Conservation (phyloP, 2,888 invertebrate species). For the Sicus ferrugineus region DNA sequence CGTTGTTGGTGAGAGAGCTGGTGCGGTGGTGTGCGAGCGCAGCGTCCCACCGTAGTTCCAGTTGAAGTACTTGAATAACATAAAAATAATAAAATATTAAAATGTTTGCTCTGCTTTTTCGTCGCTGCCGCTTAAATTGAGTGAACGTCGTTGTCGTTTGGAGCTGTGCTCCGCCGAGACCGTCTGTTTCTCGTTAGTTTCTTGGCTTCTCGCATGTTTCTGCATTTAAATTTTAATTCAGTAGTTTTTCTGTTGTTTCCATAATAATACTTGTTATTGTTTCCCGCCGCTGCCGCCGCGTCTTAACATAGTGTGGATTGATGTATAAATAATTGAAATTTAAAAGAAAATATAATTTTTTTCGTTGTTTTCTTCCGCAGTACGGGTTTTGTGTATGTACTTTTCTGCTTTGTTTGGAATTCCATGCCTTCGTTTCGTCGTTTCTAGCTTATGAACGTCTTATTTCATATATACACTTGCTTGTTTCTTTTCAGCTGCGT, state of each 20-base stretch:
- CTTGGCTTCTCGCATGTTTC: slow-evolving; percentile 21
- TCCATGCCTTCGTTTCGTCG: slow-evolving; percentile 29
- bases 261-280: slow-evolving; percentile 29
- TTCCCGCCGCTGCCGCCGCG: slow-evolving; percentile 10
- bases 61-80: slow-evolving; percentile 33
- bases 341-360: slow-evolving; percentile 38
- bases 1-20: slow-evolving; percentile 8
- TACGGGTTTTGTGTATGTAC: slow-evolving; percentile 30
- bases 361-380: slow-evolving; percentile 29
- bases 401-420: slow-evolving; percentile 34
- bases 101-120: slow-evolving; percentile 27
- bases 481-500: slow-evolving; percentile 26
- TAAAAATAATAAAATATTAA: slow-evolving; percentile 33
- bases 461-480: slow-evolving; percentile 29
- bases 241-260: slow-evolving; percentile 33
- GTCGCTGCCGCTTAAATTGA: slow-evolving; percentile 26
- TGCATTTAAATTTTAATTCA: slow-evolving; percentile 38
- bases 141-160: slow-evolving; percentile 23
- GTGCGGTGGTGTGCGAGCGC: slow-evolving; percentile 6
- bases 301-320: slow-evolving; percentile 20
- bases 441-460: slow-evolving; percentile 22
- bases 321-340: slow-evolving; percentile 34
- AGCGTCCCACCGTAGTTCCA: slow-evolving; percentile 24
- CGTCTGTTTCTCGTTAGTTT: slow-evolving; percentile 16
- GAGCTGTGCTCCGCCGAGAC: neutral